Percentiles rank a stretch among this genome's conserved stretches.
Evolutionary conservation across 2,888 invertebrate species (phyloP).

Genomic region (Cosmopolites sordidus): DNA sequence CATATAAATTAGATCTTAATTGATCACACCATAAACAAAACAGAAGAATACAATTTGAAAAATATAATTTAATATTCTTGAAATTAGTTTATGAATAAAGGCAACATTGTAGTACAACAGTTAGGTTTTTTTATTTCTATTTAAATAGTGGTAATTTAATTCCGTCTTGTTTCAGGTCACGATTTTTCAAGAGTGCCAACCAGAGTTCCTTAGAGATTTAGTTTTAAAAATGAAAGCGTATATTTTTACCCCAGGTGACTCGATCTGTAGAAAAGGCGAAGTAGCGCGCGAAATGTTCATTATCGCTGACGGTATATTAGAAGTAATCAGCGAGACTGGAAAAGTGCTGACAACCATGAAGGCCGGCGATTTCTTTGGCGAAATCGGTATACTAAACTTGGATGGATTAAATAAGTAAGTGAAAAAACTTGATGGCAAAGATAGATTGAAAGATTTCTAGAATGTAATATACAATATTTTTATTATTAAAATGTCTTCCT

Average conservation of each 20-base stretch:
- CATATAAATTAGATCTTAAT: too few relatives aligned
- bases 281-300: conserved; percentile 97
- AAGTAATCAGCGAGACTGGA: conserved; percentile 92
- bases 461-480: too few relatives aligned
- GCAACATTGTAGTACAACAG: too few relatives aligned
- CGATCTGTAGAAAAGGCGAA: conserved; percentile 87
- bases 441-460: too few relatives aligned
- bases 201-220: conserved; percentile 93
- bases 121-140: too few relatives aligned
- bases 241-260: conserved; percentile 96
- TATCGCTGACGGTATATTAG: conserved; percentile 93
- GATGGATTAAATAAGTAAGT: conserved; percentile 91
- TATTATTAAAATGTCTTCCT: too few relatives aligned
- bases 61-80: too few relatives aligned
- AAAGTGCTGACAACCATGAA: conserved; percentile 93
- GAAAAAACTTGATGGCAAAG: not conserved
- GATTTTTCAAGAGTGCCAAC: conserved; percentile 95
- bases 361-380: conserved; percentile 96
- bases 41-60: too few relatives aligned
- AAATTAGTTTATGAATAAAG: too few relatives aligned
- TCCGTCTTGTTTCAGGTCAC: conserved; percentile 65
- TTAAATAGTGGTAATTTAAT: too few relatives aligned
- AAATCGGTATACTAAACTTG: conserved; percentile 92
- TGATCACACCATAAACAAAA: too few relatives aligned
- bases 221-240: conserved; percentile 98